Evolutionary conservation across 2,113 vertebrate species (phyloP), one percentile per base, ranked within the genome.

Genomic region (Pyxicephalus adspersus): DNA sequence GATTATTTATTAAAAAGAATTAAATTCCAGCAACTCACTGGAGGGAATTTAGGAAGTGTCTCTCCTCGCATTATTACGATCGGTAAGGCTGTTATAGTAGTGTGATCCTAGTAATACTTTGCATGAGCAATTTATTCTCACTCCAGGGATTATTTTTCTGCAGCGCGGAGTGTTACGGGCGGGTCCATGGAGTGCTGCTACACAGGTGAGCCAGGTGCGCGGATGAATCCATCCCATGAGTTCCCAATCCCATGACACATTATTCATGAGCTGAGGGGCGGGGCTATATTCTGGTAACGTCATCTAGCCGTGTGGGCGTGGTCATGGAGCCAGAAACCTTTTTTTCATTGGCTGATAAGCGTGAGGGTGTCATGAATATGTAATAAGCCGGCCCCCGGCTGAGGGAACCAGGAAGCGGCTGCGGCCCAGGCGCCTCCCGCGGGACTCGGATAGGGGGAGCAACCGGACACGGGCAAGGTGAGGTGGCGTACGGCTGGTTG

Each of bases 371-470:
- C 22, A 64, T 72, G 79, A 64, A 81, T 73, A 81, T 52, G 68
- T 55, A 73, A 81, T 81, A 23, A 81, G 79, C 79, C 77, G 54
- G 51, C 64, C 63, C 77, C 77, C 15, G 31, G 77, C 51, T 25
- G 68, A 81, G 68, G 38, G 58, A 81, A 81, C 68, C 79, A 81
- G 79, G 79, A 81, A 81, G 79, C 79, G 38, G 55, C 57, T 72
- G 67, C 77, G 77, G 77, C 77, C 77, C 77, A 70, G 34, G 65
- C 54, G 77, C 77, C 77, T 80, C 77, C 77, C 67, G 77, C 23
- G 66, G 77, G 77, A 80, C 77, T n/a, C 58, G 57, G 38, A 29
- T 57, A 15, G 2, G n/a, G 77, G 45, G 66, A 60, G 5, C 34
- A 13, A 58, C 34, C 60, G 66, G 67, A 52, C 31, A 51, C 79